phyloP scores from a whole-genome alignment of 2,113 vertebrate genomes.

The Plotosus lineatus region DNA sequence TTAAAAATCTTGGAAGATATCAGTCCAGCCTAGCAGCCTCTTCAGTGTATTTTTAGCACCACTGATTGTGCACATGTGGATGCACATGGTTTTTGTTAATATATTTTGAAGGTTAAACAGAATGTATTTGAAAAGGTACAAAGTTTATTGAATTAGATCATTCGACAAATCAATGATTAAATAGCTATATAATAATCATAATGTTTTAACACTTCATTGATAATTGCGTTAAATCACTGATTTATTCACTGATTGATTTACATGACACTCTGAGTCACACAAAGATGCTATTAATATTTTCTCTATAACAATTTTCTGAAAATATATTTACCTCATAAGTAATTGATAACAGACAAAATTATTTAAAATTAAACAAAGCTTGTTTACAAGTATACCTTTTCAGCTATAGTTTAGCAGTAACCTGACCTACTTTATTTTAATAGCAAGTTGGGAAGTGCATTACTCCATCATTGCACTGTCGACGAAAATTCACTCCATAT shows the following conservation, averaged over 20 bases:
- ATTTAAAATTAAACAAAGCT: not conserved
- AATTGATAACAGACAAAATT: not conserved
- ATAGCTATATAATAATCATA: not conserved
- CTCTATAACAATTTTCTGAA: not conserved
- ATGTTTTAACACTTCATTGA: not conserved
- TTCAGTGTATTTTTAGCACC: not conserved
- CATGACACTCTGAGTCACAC: not conserved
- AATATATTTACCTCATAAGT: not conserved
- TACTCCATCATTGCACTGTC: slow-evolving; percentile 51
- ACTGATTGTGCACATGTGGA: not conserved
- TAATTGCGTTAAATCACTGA: too few species aligned
- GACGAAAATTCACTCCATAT: accelerated
- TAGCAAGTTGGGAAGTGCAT: slow-evolving; percentile 54
- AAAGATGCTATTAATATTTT: not conserved
- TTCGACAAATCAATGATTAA: not conserved
- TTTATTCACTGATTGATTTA: not conserved
- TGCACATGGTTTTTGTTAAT: too few species aligned
- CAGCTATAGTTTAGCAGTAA: not conserved
- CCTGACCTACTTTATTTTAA: not conserved
- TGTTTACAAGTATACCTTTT: not conserved
- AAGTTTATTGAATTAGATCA: not conserved
- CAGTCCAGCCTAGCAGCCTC: not conserved
- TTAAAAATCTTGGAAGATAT: not conserved
- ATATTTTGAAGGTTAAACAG: not conserved
- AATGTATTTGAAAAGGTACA: not conserved